phyloP scores from a whole-genome alignment of 30 jellyfish, hydroid and myxozoan genomes.

The Hydractinia echinata region DNA sequence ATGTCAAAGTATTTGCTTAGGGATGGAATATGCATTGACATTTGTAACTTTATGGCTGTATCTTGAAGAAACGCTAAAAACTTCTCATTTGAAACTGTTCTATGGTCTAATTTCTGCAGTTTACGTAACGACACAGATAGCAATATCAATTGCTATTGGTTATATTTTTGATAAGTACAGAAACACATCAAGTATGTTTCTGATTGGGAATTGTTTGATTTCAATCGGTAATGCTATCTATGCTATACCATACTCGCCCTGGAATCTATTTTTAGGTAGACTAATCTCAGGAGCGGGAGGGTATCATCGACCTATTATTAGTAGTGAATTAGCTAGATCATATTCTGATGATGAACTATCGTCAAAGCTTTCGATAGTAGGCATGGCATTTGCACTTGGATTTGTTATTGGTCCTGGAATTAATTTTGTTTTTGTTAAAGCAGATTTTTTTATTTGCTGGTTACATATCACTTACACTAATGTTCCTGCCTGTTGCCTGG shows the following conservation, averaged over 20 bases:
- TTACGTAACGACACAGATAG: no score
- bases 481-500: constrained; percentile 29
- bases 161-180: no score
- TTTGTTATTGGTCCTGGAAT: constrained; percentile 31
- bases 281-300: not conserved
- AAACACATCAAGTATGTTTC: no score
- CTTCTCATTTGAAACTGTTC: no score
- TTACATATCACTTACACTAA: constrained; percentile 30
- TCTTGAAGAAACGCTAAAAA: no score
- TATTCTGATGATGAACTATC: not conserved
- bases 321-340: not conserved
- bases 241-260: not conserved
- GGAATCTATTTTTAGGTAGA: not conserved
- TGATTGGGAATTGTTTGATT: no score
- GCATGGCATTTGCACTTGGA: constrained; percentile 27
- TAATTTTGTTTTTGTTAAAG: not conserved
- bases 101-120: no score
- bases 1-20: no score
- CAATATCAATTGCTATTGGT: no score
- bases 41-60: no score
- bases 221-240: not conserved
- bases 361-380: constrained; percentile 6
- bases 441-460: constrained; percentile 18
- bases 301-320: not conserved
- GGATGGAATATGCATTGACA: no score